These are phyloP conservation scores for Neoseiulus cucumeris DNA, from an alignment of 1,140 invertebrate genomes.

Conservation along the genomic window DNA sequence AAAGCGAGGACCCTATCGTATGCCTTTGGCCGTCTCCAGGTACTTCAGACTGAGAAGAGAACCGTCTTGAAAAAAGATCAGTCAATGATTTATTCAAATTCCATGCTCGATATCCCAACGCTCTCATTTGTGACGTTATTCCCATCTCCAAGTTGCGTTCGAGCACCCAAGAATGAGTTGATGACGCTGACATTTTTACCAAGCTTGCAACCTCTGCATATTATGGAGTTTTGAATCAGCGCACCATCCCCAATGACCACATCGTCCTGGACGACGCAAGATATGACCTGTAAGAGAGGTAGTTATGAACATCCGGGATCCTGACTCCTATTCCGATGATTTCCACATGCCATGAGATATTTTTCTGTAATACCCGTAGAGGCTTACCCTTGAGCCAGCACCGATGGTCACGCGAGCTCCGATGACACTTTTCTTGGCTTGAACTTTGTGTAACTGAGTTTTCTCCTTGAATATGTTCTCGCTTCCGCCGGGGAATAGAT, in stretches of 20 bases:
- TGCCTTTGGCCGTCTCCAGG: too few species aligned
- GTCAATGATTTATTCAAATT: slow-evolving; percentile 6
- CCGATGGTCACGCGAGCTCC: not conserved
- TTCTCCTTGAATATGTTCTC: not conserved
- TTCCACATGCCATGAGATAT: not conserved
- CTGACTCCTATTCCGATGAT: not conserved
- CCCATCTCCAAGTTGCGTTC: not conserved
- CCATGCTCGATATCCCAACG: not conserved
- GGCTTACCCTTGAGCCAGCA: not conserved
- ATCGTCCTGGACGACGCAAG: not conserved
- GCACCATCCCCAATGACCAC: not conserved
- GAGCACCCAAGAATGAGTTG: not conserved
- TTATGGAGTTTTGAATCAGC: not conserved
- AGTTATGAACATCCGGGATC: not conserved
- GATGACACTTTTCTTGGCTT: not conserved
- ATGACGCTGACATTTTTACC: not conserved
- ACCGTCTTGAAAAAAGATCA: too few species aligned
- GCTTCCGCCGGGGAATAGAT: not conserved
- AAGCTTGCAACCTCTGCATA: not conserved
- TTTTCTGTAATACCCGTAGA: not conserved
- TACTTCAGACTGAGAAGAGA: too few species aligned
- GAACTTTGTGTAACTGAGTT: not conserved
- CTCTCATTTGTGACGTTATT: not conserved
- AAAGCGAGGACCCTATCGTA: too few species aligned
- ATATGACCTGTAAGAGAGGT: not conserved